Conservation (phyloP, 2,888 invertebrate genomes). For the Bugula neritina region DNA sequence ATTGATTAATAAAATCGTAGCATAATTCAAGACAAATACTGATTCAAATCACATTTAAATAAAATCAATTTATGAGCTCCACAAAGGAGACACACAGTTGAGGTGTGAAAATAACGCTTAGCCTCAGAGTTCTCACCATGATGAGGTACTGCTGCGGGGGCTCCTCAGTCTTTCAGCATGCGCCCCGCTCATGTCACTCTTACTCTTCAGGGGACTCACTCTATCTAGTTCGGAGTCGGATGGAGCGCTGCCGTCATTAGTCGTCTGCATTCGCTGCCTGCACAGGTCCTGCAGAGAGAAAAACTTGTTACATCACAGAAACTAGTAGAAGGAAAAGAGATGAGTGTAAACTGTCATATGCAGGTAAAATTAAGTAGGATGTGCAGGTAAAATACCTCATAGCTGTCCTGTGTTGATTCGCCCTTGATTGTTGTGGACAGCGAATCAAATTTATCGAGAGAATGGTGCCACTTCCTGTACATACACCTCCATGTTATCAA, state of each 20-base stretch:
- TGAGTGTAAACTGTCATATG: background rate
- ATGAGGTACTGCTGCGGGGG: conserved; percentile 24
- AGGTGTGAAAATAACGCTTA: too few relatives aligned
- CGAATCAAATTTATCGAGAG: conserved; percentile 11
- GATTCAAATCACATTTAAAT: background rate
- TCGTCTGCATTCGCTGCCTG: background rate
- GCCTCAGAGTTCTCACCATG: conserved; percentile 5
- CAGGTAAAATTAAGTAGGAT: background rate
- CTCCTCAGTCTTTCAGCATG: conserved; percentile 13
- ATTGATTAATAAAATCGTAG: too few relatives aligned
- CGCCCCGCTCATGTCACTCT: background rate
- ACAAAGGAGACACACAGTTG: too few relatives aligned
- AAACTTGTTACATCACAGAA: background rate
- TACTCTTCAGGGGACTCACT: background rate
- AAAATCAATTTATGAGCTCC: background rate
- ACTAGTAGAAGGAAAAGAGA: background rate
- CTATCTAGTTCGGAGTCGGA: background rate
- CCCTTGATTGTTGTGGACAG: background rate
- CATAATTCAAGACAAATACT: too few relatives aligned
- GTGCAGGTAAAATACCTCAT: conserved; percentile 1
- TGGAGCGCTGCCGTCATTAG: background rate
- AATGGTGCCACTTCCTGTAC: background rate
- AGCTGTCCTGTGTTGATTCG: conserved; percentile 21
- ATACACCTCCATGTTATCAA: conserved; percentile 7
- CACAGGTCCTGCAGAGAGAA: conserved; percentile 9